Conservation (phyloP, 2,888 invertebrate species). For the Drosophila paramelanica region DNA sequence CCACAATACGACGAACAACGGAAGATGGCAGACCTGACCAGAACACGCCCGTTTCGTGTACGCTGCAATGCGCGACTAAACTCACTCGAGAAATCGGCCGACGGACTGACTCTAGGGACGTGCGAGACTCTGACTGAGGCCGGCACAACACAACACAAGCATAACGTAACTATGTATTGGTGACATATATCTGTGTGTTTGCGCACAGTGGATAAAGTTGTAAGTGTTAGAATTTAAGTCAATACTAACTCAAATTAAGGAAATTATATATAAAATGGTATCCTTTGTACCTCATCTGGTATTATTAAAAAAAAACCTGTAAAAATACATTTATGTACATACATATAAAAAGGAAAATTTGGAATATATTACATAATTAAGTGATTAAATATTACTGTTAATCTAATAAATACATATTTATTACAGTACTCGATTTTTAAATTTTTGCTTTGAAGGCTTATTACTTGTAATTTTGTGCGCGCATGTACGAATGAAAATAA, state of each 20-base stretch:
- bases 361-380: too few relatives aligned
- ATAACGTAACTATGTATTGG: slow-evolving; percentile 19
- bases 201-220: slow-evolving; percentile 29
- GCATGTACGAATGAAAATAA: too few relatives aligned
- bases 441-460: too few relatives aligned
- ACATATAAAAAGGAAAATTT: too few relatives aligned
- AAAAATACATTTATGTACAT: too few relatives aligned
- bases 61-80: slow-evolving; percentile 62
- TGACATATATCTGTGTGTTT: slow-evolving; percentile 2
- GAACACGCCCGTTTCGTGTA: slow-evolving; percentile 51
- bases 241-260: not conserved
- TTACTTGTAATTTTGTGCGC: too few relatives aligned
- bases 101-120: slow-evolving; percentile 46
- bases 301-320: not conserved
- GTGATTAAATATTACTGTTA: too few relatives aligned
- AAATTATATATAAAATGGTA: not conserved
- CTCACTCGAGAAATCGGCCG: slow-evolving; percentile 57
- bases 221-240: not conserved
- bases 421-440: too few relatives aligned
- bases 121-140: slow-evolving; percentile 33
- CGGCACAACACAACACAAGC: slow-evolving; percentile 41
- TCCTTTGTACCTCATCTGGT: not conserved
- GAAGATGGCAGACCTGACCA: slow-evolving; percentile 23
- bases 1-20: slow-evolving; percentile 28
- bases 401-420: too few relatives aligned